phyloP scores from a whole-genome alignment of 1,140 invertebrate species.

The Papilio helenus region DNA sequence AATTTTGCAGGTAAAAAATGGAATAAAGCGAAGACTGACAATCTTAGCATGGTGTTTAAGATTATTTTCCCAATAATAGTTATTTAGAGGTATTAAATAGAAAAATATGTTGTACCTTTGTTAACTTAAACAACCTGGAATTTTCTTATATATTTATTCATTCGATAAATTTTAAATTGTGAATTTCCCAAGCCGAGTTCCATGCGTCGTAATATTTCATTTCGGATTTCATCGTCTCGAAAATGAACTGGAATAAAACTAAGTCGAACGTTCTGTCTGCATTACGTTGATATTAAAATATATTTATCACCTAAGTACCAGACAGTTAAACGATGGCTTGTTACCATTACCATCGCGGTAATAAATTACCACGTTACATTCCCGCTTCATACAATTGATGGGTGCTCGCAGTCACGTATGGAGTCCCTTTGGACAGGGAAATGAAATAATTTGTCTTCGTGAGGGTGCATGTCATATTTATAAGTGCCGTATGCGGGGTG shows the following conservation, averaged over 20 bases:
- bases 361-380: slow-evolving; percentile 65
- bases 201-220: background rate
- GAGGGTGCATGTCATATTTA: slow-evolving; percentile 80
- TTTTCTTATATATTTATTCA: background rate
- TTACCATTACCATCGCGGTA: slow-evolving; percentile 54
- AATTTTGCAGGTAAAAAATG: slow-evolving; percentile 30
- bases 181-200: background rate
- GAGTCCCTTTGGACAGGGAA: slow-evolving; percentile 72
- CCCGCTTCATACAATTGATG: slow-evolving; percentile 65
- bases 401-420: slow-evolving; percentile 70
- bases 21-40: background rate
- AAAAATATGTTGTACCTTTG: background rate
- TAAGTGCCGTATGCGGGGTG: slow-evolving; percentile 56
- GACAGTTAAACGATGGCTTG: slow-evolving; percentile 43
- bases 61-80: background rate
- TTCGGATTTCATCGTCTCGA: slow-evolving; percentile 27
- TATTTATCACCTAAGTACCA: slow-evolving; percentile 36
- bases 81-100: no score
- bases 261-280: slow-evolving; percentile 36
- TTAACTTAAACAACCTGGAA: background rate
- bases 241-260: slow-evolving; percentile 36
- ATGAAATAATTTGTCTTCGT: slow-evolving; percentile 81
- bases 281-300: slow-evolving; percentile 39
- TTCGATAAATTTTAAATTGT: background rate
- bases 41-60: background rate